A percentile compares a stretch with the other conserved stretches of the same genome.
phyloP scores from a whole-genome alignment of 2,113 vertebrate genomes.

The Jaculus jaculus region DNA sequence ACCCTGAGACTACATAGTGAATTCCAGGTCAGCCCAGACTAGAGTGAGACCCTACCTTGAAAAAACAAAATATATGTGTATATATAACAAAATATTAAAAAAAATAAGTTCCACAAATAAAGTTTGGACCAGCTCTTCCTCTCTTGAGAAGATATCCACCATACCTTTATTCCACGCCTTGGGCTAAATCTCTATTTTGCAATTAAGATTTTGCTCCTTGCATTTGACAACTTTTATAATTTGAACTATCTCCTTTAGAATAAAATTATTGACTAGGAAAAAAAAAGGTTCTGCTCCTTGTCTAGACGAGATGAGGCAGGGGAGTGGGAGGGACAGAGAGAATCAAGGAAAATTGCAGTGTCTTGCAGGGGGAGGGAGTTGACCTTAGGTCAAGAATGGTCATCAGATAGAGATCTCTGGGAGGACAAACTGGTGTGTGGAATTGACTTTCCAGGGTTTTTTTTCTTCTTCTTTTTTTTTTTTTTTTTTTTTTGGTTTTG shows the following conservation, averaged over 20 bases:
- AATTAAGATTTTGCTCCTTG: slow-evolving; percentile 29
- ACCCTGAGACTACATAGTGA: no score
- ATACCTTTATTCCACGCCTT: neutral
- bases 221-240: no score
- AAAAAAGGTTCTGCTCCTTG: no score
- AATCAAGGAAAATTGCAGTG: neutral
- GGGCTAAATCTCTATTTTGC: neutral
- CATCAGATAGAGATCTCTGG: neutral
- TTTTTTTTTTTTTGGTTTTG: no score
- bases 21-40: no score
- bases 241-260: no score
- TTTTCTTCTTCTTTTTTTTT: no score
- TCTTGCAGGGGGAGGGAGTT: slow-evolving; percentile 22
- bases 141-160: neutral
- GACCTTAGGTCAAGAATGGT: neutral
- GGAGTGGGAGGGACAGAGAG: no score
- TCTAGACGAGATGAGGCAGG: neutral
- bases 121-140: neutral
- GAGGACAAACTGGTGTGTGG: slow-evolving; percentile 27
- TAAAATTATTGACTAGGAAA: no score
- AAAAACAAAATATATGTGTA: no score
- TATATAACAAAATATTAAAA: no score
- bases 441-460: neutral
- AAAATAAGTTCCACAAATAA: neutral
- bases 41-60: no score